Conservation (phyloP, 2,113 vertebrate species). For the Micromys minutus region DNA sequence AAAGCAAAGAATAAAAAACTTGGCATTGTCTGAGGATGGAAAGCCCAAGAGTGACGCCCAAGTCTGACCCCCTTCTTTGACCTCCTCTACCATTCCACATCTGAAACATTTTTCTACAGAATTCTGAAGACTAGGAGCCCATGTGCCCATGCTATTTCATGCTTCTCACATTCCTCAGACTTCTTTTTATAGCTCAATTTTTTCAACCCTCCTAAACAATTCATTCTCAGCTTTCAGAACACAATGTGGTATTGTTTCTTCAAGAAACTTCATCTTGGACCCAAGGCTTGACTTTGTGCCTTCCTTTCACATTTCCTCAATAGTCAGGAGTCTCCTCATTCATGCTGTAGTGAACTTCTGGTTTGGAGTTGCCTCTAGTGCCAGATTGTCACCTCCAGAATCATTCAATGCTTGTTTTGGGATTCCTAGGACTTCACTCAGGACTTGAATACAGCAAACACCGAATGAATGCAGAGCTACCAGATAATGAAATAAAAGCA, state of each 20-base stretch:
- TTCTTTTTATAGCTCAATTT: slow-evolving; percentile 4
- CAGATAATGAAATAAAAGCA: not conserved
- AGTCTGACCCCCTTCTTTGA: not conserved
- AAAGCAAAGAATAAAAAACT: not conserved
- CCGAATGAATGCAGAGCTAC: not conserved
- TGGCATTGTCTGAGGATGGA: not conserved
- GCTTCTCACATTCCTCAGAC: slow-evolving; percentile 17
- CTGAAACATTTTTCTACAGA: not conserved
- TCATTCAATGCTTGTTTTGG: not conserved
- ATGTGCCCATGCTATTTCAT: not conserved
- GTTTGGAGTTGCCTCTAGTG: not conserved
- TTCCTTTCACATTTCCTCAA: not conserved
- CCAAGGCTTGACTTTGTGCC: not conserved
- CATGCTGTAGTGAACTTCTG: not conserved
- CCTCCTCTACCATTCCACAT: not conserved
- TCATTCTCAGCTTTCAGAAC: slow-evolving; percentile 27
- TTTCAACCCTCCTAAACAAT: not conserved
- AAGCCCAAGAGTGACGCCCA: not conserved
- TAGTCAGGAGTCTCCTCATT: not conserved
- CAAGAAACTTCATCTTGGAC: not conserved
- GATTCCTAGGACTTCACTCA: not conserved
- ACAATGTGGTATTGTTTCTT: not conserved
- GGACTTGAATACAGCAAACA: not conserved
- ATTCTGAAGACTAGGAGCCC: not conserved
- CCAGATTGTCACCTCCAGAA: not conserved